These are phyloP conservation scores for Agonopterix heracliana DNA, from an alignment of 2,888 invertebrate genomes.

Conservation along the genomic window DNA sequence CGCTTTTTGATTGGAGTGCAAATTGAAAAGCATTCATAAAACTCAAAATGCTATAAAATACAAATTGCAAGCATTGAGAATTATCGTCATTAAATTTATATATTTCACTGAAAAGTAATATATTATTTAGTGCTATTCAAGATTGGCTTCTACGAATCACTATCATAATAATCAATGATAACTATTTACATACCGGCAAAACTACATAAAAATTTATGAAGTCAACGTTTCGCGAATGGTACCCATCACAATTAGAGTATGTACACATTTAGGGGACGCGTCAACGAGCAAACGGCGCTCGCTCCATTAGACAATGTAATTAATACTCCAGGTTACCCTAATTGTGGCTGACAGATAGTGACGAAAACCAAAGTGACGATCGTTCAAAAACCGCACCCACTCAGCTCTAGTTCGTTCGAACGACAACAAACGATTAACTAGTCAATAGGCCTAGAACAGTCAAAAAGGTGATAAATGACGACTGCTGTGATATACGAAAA, in stretches of 20 bases:
- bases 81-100: neutral
- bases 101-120: neutral
- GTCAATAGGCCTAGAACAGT: conserved; percentile 7
- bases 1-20: conserved; percentile 28
- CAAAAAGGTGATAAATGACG: conserved; percentile 5
- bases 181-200: too few relatives aligned
- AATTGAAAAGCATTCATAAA: conserved; percentile 38
- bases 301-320: conserved; percentile 72
- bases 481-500: conserved; percentile 9
- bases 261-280: conserved; percentile 43
- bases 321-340: conserved; percentile 66
- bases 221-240: too few relatives aligned
- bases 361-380: conserved; percentile 47
- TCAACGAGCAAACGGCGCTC: conserved; percentile 48
- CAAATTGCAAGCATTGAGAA: conserved; percentile 42
- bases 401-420: conserved; percentile 4
- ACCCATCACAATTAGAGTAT: conserved; percentile 33
- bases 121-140: too few relatives aligned
- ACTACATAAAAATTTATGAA: too few relatives aligned
- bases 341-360: conserved; percentile 61
- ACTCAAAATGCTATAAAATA: conserved; percentile 17
- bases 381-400: conserved; percentile 55
- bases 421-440: conserved; percentile 24
- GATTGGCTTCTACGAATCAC: too few relatives aligned
- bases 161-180: too few relatives aligned